Evolutionary conservation across 2,113 vertebrate genomes (phyloP).

Genomic region (Mus spicilegus): DNA sequence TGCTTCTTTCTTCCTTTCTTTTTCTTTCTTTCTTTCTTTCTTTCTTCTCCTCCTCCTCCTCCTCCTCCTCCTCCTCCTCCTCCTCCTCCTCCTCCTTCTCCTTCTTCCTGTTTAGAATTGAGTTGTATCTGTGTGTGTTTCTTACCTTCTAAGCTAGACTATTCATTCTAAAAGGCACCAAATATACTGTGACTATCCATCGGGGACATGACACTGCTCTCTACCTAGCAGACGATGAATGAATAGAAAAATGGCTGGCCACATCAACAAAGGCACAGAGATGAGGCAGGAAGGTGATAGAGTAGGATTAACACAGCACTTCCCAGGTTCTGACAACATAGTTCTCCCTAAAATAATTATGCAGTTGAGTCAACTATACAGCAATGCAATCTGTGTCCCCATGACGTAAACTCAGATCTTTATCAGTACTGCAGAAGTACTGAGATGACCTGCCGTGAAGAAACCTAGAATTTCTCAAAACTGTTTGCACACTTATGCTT

Average conservation of each 20-base stretch:
- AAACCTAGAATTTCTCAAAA: not conserved
- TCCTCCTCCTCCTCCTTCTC: too few relatives aligned
- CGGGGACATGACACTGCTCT: not conserved
- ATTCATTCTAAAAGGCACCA: not conserved
- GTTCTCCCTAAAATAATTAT: not conserved
- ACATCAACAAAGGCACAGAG: not conserved
- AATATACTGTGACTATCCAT: not conserved
- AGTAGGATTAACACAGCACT: not conserved
- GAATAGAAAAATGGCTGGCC: not conserved
- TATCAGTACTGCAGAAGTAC: not conserved
- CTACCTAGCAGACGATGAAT: not conserved
- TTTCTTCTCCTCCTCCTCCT: too few relatives aligned
- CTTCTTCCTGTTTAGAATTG: not conserved
- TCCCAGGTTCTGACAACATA: not conserved
- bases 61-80: too few relatives aligned
- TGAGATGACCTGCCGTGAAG: not conserved
- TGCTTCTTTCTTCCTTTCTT: not conserved
- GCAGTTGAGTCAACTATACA: not conserved
- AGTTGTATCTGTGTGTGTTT: not conserved
- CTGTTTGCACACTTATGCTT: not conserved
- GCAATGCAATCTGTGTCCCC: not conserved
- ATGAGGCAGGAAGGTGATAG: not conserved
- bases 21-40: not conserved
- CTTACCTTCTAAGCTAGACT: conserved; percentile 9
- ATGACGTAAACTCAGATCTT: not conserved